phyloP scores from a whole-genome alignment of 2,797 vertebrate genomes.

The Neosilurus hyrtlii region DNA sequence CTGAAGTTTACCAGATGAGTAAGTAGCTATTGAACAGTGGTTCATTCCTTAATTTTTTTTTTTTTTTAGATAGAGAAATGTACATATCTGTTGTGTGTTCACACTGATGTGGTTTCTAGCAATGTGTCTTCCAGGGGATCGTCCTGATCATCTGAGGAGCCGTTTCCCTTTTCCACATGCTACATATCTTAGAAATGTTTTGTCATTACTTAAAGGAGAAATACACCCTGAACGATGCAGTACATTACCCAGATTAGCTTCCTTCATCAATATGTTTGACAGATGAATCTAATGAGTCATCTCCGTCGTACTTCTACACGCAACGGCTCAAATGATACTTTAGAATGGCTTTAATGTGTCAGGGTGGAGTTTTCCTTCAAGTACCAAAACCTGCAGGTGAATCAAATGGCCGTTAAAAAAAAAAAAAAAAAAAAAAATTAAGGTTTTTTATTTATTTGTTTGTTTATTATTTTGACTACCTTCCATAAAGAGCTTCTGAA shows the following conservation, averaged over 20 bases:
- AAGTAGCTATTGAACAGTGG: slow-evolving; percentile 45
- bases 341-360: neutral
- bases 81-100: slow-evolving; percentile 51
- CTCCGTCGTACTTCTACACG: no score
- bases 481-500: neutral
- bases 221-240: neutral
- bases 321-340: no score
- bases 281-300: no score
- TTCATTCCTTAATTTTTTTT: slow-evolving; percentile 55
- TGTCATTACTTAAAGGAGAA: neutral
- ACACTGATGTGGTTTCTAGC: slow-evolving; percentile 76
- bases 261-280: no score
- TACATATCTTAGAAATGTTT: neutral
- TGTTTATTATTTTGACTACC: no score
- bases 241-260: neutral
- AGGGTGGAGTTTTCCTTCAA: slow-evolving; percentile 5
- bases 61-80: slow-evolving; percentile 56
- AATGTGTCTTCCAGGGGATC: slow-evolving; percentile 78
- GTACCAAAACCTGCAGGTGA: no score
- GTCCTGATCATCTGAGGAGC: slow-evolving; percentile 71
- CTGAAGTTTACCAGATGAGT: neutral
- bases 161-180: slow-evolving; percentile 28
- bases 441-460: no score
- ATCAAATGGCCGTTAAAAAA: no score
- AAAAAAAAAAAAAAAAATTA: no score